Evolutionary conservation across 2,797 vertebrate species (phyloP), one percentile per base, ranked within the genome.

Genomic region (Halcyon chelicuti): DNA sequence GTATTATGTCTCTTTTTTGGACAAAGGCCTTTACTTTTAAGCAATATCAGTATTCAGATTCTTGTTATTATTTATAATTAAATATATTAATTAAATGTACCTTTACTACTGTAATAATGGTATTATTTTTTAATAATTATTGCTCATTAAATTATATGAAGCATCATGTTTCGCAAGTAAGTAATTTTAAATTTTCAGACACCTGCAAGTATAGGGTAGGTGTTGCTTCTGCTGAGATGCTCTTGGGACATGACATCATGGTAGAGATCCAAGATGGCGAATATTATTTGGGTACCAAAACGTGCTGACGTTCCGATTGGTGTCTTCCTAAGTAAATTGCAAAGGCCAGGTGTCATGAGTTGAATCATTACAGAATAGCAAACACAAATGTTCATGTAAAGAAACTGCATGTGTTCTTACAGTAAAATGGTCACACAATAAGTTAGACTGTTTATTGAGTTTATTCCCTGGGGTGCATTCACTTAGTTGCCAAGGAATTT

Each of bases 401-500:
- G 57, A 67, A 92, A 33, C 16, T n/a, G 61, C 46, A 22, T 9
- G 4, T 40, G 17, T 42, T 86, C 75, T 79, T 83, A 37, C 54
- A 61, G 44, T 61, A 61, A 80, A 83, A 72, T 67, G 20, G 10
- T 15, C 14, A 68, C 7, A 16, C 78, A 65, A 87, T 88, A 92
- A 71, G 67, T 95, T 90, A 93, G 42, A 31, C 49, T 90, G 42
- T 54, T 86, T 92, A 62, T 10, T 93, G 76, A 83, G 12, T 83
- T 93, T 92, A 86, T 95, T 84, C 76, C 80, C 58, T 39, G 31
- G 39, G 70, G 54, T 87, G 60, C 67, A 60, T 78, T 94, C 54
- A 63, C 57, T 93, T 90, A 72, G 33, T 88, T 94, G 93, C 90
- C 93, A 94, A 79, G 88, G 83, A 74, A 76, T 94, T 95, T 97